Base-by-base conservation (phyloP, 1,140 invertebrate species). In the Bombus superbus region DNA sequence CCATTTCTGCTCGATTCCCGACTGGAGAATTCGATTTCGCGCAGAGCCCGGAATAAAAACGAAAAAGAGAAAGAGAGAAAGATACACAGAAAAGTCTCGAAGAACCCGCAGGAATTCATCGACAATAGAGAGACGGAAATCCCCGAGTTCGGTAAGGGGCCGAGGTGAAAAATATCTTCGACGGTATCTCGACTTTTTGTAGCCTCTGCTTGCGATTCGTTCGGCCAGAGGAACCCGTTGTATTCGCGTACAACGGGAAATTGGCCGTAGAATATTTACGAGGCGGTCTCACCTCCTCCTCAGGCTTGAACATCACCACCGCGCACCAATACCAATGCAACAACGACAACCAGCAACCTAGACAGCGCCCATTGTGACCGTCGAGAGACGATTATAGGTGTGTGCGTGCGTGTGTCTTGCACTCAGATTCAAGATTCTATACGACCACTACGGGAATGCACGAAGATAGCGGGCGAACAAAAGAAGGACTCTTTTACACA, bases 201-300 rank as follows among this genome's bases (percentile, higher is more conserved):
- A 18, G 22, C 38, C 32, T 57, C 38, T 72, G 44, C 64, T 44
- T 38, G 42, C 82, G 71, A 87, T 85, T 85, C 89, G 38, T 79
- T 72, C 77, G 78, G 77, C 78, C 88, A 42, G 71, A 42, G 53
- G 47, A 47, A n/a, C 15, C 59, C 84, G 86, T 82, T 87, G 78
- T 86, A 73, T 83, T 83, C 88, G 38, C 75, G 66, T 73, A 66
- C 80, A 78, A 47, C 82, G 77, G 75, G 78, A 89, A 92, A 92
- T 90, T 90, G 89, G 88, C 88, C 81, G 86, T 89, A 78, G 88
- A 91, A 92, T 92, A 92, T 92, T 92, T 92, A 92, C 90, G 88
- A 87, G 71, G 68, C 64, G 83, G 78, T 91, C 82, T 89, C 85
- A 84, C 81, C 80, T 69, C 40, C 44, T 72, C 18, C 38, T 28